Evolutionary conservation across 2,113 vertebrate species (phyloP).

Genomic region (Chelonoidis abingdonii): DNA sequence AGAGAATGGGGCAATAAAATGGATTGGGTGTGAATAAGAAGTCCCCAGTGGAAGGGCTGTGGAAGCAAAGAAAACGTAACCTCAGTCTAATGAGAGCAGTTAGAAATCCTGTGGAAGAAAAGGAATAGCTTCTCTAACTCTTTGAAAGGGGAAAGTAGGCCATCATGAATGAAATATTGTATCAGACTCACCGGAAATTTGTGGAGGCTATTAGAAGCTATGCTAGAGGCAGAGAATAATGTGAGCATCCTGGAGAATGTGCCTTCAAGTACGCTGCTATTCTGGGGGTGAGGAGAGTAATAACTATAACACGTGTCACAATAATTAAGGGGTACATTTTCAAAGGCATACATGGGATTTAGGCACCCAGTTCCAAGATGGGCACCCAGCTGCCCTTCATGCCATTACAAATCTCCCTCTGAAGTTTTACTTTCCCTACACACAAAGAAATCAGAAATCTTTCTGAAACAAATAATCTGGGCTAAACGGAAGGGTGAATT

Average conservation of each 20-base stretch:
- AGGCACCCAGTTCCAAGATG: accelerated
- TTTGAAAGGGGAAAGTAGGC: not conserved
- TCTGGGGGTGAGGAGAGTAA: accelerated
- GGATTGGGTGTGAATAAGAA: not conserved
- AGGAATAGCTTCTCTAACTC: not conserved
- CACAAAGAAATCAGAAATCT: conserved; percentile 30
- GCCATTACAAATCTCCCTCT: not conserved
- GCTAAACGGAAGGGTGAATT: conserved; percentile 10
- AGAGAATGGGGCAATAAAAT: not conserved
- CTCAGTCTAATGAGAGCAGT: not conserved
- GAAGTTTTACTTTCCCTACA: not conserved
- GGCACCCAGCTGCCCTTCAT: not conserved
- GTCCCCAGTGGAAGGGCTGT: not conserved
- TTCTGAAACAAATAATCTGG: conserved; percentile 12
- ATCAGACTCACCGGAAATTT: not conserved
- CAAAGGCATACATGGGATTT: accelerated
- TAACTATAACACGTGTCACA: not conserved
- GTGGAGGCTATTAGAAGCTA: not conserved
- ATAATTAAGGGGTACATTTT: not conserved
- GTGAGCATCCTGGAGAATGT: not conserved
- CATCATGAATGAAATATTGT: not conserved
- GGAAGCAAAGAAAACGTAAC: not conserved
- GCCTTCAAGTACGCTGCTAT: accelerated
- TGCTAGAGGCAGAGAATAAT: not conserved
- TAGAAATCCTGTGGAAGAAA: not conserved